Evolutionary conservation across 2,888 invertebrate species (phyloP).

Genomic region (Pterostichus niger): DNA sequence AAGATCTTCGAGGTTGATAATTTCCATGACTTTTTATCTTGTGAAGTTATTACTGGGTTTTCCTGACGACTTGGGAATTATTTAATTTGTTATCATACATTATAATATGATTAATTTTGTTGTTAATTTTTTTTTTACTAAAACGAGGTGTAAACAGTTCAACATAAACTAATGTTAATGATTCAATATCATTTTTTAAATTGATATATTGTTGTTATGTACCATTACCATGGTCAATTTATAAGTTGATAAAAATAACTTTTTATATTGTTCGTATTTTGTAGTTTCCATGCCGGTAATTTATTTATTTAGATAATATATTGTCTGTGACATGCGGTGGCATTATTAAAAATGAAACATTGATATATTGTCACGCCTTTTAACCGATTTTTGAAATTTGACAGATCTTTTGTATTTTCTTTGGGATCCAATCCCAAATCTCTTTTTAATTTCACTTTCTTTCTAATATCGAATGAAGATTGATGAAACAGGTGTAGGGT

Average conservation of each 20-base stretch:
- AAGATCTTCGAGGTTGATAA: conserved; percentile 30
- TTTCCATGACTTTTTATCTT: conserved; percentile 3
- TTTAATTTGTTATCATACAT: no score
- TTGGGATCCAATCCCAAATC: no score
- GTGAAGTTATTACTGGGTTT: conserved; percentile 4
- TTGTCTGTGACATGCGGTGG: no score
- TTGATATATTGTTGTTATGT: background rate
- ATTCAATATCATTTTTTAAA: background rate
- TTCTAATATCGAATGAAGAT: no score
- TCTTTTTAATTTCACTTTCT: no score
- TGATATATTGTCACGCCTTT: no score
- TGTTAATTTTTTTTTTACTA: background rate
- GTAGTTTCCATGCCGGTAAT: background rate
- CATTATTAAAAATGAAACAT: no score
- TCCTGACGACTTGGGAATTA: conserved; percentile 5
- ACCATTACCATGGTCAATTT: conserved; percentile 5
- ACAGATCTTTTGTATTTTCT: no score
- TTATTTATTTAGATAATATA: no score
- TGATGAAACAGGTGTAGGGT: no score
- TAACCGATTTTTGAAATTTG: no score
- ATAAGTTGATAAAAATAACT: background rate
- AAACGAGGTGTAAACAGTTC: background rate
- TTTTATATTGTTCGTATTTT: background rate
- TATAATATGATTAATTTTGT: background rate
- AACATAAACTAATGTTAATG: background rate